Percentiles rank a stretch among this genome's conserved stretches.
Evolutionary conservation across 2,888 invertebrate species (phyloP).

Genomic region (Masnerella sp.): DNA sequence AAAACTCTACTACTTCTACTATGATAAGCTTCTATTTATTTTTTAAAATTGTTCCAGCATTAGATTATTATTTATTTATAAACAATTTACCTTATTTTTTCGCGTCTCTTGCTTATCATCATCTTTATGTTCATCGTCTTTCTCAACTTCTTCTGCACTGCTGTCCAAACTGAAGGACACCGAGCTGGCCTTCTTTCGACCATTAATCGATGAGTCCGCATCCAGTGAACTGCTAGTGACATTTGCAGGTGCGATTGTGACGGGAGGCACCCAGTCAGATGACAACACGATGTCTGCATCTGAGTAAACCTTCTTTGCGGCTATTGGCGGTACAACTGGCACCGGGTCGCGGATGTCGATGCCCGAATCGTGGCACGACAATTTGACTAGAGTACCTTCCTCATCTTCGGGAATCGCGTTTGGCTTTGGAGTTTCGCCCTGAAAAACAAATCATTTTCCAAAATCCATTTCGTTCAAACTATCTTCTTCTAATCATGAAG

Average conservation of each 20-base stretch:
- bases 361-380: constrained; percentile 93
- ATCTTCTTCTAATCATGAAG: too few relatives aligned
- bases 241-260: constrained; percentile 85
- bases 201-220: constrained; percentile 76
- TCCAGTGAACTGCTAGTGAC: constrained; percentile 81
- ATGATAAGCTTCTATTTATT: too few relatives aligned
- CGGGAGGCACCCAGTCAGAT: constrained; percentile 92
- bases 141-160: constrained; percentile 78
- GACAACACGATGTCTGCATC: constrained; percentile 93
- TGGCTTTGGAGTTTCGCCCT: constrained; percentile 73
- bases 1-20: too few relatives aligned
- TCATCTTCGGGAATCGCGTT: constrained; percentile 78
- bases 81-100: constrained; percentile 91
- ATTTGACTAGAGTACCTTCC: constrained; percentile 85
- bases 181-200: constrained; percentile 84
- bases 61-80: too few relatives aligned
- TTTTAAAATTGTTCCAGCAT: too few relatives aligned
- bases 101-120: constrained; percentile 80
- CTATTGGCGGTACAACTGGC: constrained; percentile 81
- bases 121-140: constrained; percentile 78
- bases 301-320: constrained; percentile 87
- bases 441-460: too few relatives aligned
- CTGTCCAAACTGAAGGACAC: constrained; percentile 86
- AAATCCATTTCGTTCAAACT: too few relatives aligned
- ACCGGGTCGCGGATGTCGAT: constrained; percentile 90